These are phyloP conservation scores for Andricus curvator DNA, from an alignment of 2,888 invertebrate genomes.

Conservation along the genomic window DNA sequence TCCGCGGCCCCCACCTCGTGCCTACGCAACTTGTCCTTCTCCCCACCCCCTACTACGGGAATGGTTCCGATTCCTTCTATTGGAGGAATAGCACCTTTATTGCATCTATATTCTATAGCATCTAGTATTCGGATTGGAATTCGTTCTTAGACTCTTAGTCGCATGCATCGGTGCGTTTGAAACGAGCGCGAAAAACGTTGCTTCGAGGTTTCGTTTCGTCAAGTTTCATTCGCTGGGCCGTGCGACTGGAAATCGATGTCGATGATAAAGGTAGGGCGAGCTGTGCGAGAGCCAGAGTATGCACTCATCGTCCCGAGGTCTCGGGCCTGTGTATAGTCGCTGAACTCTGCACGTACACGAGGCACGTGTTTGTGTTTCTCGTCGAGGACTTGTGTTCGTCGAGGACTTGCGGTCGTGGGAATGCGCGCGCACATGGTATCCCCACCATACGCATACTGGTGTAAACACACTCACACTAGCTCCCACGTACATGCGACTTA, in stretches of 20 bases:
- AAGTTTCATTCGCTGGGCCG: slow-evolving; percentile 62
- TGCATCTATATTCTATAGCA: slow-evolving; percentile 49
- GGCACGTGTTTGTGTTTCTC: slow-evolving; percentile 32
- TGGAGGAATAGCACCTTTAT: slow-evolving; percentile 56
- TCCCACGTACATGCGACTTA: neutral
- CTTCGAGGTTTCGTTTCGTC: slow-evolving; percentile 44
- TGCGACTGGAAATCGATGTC: slow-evolving; percentile 76
- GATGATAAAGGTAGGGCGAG: slow-evolving; percentile 64
- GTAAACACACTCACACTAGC: neutral
- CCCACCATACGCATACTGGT: slow-evolving; percentile 28
- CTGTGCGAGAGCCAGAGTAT: slow-evolving; percentile 60
- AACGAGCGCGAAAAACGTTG: slow-evolving; percentile 41
- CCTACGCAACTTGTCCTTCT: slow-evolving; percentile 48
- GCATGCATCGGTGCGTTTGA: slow-evolving; percentile 33
- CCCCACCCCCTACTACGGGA: slow-evolving; percentile 44
- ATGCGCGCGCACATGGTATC: slow-evolving; percentile 52
- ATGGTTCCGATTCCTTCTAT: slow-evolving; percentile 42
- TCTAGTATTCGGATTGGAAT: slow-evolving; percentile 56
- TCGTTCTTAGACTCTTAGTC: slow-evolving; percentile 44
- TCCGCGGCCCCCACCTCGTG: slow-evolving; percentile 52
- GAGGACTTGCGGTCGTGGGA: slow-evolving; percentile 40
- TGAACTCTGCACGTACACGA: slow-evolving; percentile 47
- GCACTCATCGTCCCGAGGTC: slow-evolving; percentile 50
- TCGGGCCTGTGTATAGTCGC: slow-evolving; percentile 50
- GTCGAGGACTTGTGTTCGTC: slow-evolving; percentile 37